phyloP scores from a whole-genome alignment of 2,113 vertebrate genomes.

The Triplophysa rosa region DNA sequence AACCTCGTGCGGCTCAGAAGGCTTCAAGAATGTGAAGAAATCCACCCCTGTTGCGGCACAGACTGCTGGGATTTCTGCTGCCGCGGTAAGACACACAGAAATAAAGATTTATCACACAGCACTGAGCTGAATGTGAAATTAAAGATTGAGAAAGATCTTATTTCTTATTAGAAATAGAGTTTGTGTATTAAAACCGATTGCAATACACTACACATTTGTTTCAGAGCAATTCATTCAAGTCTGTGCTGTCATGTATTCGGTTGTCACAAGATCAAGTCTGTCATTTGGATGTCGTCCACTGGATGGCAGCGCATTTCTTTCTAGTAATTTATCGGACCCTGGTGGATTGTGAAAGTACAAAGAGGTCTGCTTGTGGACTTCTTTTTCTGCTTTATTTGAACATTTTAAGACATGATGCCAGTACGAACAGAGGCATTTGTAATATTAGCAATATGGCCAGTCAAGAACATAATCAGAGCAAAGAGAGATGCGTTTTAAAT shows the following conservation, averaged over 20 bases:
- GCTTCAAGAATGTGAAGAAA: conserved; percentile 91
- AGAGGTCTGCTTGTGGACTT: background rate
- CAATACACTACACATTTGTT: no score
- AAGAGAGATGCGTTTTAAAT: no score
- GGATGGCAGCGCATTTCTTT: conserved; percentile 50
- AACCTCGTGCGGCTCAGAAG: conserved; percentile 89
- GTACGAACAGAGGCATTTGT: background rate
- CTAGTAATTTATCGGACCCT: background rate
- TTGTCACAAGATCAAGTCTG: background rate
- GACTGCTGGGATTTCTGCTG: conserved; percentile 85
- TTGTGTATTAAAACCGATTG: no score
- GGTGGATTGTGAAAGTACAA: background rate
- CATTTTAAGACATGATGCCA: background rate
- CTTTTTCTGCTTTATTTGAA: background rate
- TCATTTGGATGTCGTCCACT: conserved; percentile 36
- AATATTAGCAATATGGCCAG: background rate
- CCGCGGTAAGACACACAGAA: conserved; percentile 71
- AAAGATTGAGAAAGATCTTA: background rate
- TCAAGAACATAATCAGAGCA: background rate
- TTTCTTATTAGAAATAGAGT: no score
- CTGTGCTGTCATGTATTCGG: no score
- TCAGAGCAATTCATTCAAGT: no score
- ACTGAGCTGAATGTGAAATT: background rate
- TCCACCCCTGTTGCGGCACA: conserved; percentile 87
- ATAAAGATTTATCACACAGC: background rate